Conservation (phyloP, 2,113 vertebrate genomes). For the Phasianus colchicus region DNA sequence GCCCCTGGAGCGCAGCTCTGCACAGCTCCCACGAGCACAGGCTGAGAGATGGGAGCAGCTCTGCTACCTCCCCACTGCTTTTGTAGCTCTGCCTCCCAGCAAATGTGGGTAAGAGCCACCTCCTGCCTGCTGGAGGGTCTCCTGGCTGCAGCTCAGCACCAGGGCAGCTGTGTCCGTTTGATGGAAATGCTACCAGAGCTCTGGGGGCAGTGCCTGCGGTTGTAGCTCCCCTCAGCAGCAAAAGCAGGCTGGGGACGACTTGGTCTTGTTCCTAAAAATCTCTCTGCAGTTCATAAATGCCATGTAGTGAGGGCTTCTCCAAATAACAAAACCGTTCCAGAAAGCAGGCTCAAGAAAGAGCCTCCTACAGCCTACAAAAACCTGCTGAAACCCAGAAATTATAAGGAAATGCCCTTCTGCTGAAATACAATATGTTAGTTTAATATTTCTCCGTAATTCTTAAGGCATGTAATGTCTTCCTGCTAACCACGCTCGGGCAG, state of each 20-base stretch:
- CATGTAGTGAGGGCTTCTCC: neutral
- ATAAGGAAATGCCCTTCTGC: neutral
- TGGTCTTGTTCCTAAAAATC: neutral
- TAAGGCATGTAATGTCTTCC: constrained; percentile 12
- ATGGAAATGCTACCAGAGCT: neutral
- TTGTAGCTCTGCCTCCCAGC: neutral
- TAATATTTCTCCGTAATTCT: neutral
- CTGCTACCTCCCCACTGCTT: neutral
- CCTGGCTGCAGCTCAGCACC: neutral
- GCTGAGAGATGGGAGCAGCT: neutral
- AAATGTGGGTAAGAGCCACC: neutral
- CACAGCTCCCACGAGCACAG: neutral
- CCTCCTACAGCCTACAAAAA: neutral
- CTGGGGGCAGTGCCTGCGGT: accelerated
- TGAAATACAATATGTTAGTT: neutral
- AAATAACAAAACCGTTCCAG: neutral
- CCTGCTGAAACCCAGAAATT: neutral
- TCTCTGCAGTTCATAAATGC: neutral
- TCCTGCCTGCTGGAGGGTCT: neutral
- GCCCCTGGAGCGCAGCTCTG: neutral
- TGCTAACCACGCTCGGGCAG: neutral
- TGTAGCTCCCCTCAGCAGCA: neutral
- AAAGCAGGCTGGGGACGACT: neutral
- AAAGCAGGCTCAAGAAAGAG: accelerated
- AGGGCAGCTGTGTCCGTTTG: neutral